A percentile compares a stretch with the other conserved stretches of the same genome.
Evolutionary conservation across 64 coral and sea anemone species (phyloP).

Genomic region (Orbicella faveolata): DNA sequence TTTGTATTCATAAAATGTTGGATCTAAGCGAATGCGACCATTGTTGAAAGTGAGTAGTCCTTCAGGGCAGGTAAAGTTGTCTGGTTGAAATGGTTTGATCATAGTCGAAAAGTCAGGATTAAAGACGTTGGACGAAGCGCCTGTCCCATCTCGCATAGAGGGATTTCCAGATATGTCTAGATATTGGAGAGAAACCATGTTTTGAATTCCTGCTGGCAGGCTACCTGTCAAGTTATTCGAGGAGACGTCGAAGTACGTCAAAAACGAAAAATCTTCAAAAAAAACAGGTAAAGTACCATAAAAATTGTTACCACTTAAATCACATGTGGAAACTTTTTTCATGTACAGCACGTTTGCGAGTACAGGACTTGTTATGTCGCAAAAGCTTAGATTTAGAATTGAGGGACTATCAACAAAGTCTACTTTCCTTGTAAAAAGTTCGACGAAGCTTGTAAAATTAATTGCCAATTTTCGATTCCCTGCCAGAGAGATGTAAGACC

Average conservation of each 20-base stretch:
- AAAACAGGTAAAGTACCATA: conserved; percentile 19
- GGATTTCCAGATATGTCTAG: conserved; percentile 60
- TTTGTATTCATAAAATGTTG: conserved; percentile 45
- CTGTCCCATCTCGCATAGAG: background rate
- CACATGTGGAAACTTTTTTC: conserved; percentile 5
- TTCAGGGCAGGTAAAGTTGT: conserved; percentile 45
- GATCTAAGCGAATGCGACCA: conserved; percentile 38
- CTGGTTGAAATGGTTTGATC: background rate
- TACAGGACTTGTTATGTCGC: conserved; percentile 33
- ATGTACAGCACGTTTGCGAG: conserved; percentile 10
- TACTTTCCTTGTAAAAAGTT: background rate
- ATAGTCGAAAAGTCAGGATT: conserved; percentile 25
- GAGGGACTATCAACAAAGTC: background rate
- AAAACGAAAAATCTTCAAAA: conserved; percentile 4
- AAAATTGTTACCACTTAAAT: conserved; percentile 47
- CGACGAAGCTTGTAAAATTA: conserved; percentile 23
- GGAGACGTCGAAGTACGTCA: conserved; percentile 31
- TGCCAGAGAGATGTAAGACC: conserved; percentile 15
- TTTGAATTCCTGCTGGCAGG: conserved; percentile 37
- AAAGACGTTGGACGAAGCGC: background rate
- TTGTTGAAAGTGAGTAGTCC: conserved; percentile 45
- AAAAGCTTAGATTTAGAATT: conserved; percentile 51
- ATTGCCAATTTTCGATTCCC: conserved; percentile 51
- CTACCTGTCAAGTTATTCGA: conserved; percentile 29
- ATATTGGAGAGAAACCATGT: conserved; percentile 19